Evolutionary conservation across 2,888 invertebrate genomes (phyloP).

Genomic region (Xestia rhomboidea): DNA sequence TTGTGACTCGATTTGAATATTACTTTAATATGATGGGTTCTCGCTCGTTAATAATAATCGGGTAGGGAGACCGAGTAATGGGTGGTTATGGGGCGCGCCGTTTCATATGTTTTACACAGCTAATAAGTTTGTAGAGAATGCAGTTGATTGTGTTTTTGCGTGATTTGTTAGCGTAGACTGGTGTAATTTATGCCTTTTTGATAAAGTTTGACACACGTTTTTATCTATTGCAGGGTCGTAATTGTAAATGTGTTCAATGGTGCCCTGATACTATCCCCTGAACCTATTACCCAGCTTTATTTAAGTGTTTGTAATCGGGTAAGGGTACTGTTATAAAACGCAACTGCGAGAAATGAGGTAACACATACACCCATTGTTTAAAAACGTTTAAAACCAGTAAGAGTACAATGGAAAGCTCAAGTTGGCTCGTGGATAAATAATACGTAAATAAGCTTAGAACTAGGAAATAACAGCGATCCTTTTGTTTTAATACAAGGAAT

Average conservation of each 20-base stretch:
- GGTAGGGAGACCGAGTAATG: slow-evolving; percentile 63
- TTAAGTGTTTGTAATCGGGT: slow-evolving; percentile 19
- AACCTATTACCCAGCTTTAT: slow-evolving; percentile 7
- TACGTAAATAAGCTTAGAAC: slow-evolving; percentile 21
- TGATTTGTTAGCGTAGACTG: not conserved
- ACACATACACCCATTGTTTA: slow-evolving; percentile 38
- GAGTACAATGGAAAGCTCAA: slow-evolving; percentile 19
- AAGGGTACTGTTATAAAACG: slow-evolving; percentile 33
- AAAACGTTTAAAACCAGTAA: slow-evolving; percentile 21
- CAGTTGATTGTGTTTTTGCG: slow-evolving; percentile 13
- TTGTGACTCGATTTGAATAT: slow-evolving; percentile 88
- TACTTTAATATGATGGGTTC: slow-evolving; percentile 84
- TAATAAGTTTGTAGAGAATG: slow-evolving; percentile 40
- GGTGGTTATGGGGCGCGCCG: slow-evolving; percentile 37
- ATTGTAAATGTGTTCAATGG: slow-evolving; percentile 11
- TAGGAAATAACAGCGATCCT: slow-evolving; percentile 2
- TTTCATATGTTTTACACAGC: slow-evolving; percentile 56
- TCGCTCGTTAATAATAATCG: slow-evolving; percentile 78
- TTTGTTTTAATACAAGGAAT: slow-evolving; percentile 41
- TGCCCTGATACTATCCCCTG: not conserved
- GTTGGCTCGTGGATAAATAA: slow-evolving; percentile 32
- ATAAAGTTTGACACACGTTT: not conserved
- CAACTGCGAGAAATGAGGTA: slow-evolving; percentile 38
- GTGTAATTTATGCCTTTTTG: not conserved
- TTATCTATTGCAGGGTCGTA: not conserved